A percentile compares a stretch with the other conserved stretches of the same genome.
These are phyloP conservation scores for Grapholita molesta DNA, from an alignment of 1,140 invertebrate genomes.

Conservation along the genomic window DNA sequence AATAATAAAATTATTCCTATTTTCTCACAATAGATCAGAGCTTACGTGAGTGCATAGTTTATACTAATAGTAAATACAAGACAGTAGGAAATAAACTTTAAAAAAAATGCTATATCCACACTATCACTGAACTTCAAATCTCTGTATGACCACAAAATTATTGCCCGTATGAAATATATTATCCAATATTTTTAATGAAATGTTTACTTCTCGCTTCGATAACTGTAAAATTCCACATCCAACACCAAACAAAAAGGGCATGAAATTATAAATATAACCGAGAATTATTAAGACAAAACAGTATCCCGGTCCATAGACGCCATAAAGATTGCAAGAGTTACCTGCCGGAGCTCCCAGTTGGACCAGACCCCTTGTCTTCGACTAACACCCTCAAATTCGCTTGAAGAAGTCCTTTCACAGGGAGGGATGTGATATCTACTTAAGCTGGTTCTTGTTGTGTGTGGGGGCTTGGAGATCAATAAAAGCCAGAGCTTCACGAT, in stretches of 20 bases:
- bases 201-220: background rate
- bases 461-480: background rate
- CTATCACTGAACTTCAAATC: no score
- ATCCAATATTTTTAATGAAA: background rate
- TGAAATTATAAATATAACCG: background rate
- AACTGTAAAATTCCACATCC: background rate
- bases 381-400: background rate
- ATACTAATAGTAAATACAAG: no score
- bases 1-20: no score
- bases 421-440: slow-evolving; percentile 27
- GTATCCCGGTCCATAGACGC: slow-evolving; percentile 16
- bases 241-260: background rate
- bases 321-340: slow-evolving; percentile 28
- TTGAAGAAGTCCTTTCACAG: background rate
- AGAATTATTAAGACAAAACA: slow-evolving; percentile 28
- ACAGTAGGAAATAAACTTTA: no score
- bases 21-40: no score
- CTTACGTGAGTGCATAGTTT: no score
- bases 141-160: no score
- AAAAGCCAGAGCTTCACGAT: background rate
- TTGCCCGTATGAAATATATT: no score
- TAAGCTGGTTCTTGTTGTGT: slow-evolving; percentile 21
- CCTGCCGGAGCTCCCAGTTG: slow-evolving; percentile 12
- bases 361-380: slow-evolving; percentile 12
- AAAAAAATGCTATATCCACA: no score